Evolutionary conservation across 2,113 vertebrate genomes (phyloP), one percentile per base, ranked within the genome.

Genomic region (Pachycephala philippinensis): DNA sequence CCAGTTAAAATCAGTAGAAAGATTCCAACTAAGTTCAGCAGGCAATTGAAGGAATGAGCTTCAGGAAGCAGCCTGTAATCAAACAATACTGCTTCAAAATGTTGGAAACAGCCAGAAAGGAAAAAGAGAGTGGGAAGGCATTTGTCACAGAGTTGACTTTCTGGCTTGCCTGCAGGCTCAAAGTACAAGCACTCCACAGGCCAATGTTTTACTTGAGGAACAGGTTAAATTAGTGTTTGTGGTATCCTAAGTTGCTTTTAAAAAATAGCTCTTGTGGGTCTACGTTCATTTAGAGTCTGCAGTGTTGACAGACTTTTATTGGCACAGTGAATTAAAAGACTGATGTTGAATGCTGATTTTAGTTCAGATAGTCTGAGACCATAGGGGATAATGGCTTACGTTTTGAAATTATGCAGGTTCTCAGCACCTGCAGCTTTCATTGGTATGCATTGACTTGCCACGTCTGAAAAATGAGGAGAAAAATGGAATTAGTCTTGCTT

Each of bases 41-140:
- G 56, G 74, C 65, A 88, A 60, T 30, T 52, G 60, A 93, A 81
- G 88, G 76, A 90, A 81, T 42, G 63, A 61, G 90, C 79, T 86
- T 95, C 90, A 88, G 93, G 94, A 96, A 93, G 77, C 60, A 86
- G 90, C 65, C 57, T 83, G 53, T 59, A 74, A 50, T 79, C 66
- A 69, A 85, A 87, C 86, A 94, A 23, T 75, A 28, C 80, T 72
- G 60, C 80, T 87, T 70, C 72, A 96, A 94, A 84, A 90, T 72
- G 52, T 23, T 95, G 80, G 72, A 80, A 94, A 49, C 1, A 0
- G 47, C 17, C 72, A 53, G 85, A 71, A 87, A 87, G 64, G 52
- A 66, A 70, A 77, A 72, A 86, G 57, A 35, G 42, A 88, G n/a
- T 88, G 74, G 88, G 93, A 94, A 92, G 86, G 54, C 65, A 68